Base-by-base conservation (phyloP, 2,888 invertebrate genomes). In the Nesidiocoris tenuis region DNA sequence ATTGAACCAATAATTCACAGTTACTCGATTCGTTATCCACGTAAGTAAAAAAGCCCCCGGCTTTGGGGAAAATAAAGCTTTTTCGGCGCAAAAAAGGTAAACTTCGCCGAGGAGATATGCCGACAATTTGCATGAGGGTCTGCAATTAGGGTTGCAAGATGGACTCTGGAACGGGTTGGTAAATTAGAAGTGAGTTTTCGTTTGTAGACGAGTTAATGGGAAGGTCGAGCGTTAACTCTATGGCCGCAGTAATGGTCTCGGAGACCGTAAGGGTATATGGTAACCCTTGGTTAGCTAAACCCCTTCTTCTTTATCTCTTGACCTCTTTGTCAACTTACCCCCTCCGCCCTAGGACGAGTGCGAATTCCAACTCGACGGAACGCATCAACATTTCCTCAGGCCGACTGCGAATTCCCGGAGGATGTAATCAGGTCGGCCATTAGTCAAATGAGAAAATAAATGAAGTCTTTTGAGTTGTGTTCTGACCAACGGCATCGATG, bases 351-450 rank as follows among this genome's bases (percentile, higher is more conserved):
- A 39, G 39, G 5, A 7, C 39, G 39, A 39, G 39, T 39, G 5
- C 39, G 12, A 39, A 39, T 39, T 39, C 39, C 39, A 39, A 39
- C 55, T 56, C 59, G 70, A 61, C 59, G 59, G 57, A 70, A 70
- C 70, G 59, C 25, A 70, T 70, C 57, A 39, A 39, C 39, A 39
- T 39, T 39, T 39, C 39, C 39, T 39, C 39, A 3, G 3, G 39
- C 39, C 39, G 39, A 12, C 5, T 39, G 12, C 39, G 39, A 3
- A 39, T 70, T 57, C 70, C 25, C 57, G 23, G 57, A 5, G 70
- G 70, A 70, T 70, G 70, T 70, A 70, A 70, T 70, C 70, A 70
- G 70, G 25, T 59, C 70, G 70, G 25, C 57, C 70, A 70, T 70
- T 70, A 70, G 70, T 70, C 70, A 70, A 70, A 70, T 57, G 70